Evolutionary conservation across 92 coral and sea anemone species (phyloP).

Genomic region (Zoanthus sociatus): DNA sequence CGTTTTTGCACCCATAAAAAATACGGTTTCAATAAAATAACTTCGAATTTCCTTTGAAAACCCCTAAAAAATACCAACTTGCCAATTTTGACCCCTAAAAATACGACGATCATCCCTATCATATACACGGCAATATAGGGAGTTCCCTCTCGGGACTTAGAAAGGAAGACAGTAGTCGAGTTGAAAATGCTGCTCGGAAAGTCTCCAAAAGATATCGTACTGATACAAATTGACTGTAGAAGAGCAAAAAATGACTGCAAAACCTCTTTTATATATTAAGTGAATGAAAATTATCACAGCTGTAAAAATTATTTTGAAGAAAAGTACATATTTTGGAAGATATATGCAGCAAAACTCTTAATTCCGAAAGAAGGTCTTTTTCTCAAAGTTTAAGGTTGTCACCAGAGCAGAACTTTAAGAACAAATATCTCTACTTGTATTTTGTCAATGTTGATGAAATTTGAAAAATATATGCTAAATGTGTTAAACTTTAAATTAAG

Average conservation of each 20-base stretch:
- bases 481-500: background rate
- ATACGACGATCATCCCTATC: too few relatives aligned
- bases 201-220: background rate
- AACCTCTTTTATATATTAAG: too few relatives aligned
- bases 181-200: background rate
- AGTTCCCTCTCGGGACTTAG: background rate
- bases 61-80: too few relatives aligned
- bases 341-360: background rate
- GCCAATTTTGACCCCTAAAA: too few relatives aligned
- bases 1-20: too few relatives aligned
- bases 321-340: background rate
- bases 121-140: too few relatives aligned
- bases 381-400: conserved; percentile 26
- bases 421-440: background rate
- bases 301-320: background rate
- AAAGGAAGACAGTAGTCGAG: conserved; percentile 21
- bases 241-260: too few relatives aligned
- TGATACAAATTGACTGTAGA: background rate
- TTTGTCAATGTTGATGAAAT: background rate
- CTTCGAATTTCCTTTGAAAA: too few relatives aligned
- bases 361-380: conserved; percentile 10
- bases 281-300: background rate
- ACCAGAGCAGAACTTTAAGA: background rate
- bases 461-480: background rate
- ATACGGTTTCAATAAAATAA: too few relatives aligned